These are phyloP conservation scores for Carcina quercana DNA, from an alignment of 2,888 invertebrate genomes.

Conservation along the genomic window DNA sequence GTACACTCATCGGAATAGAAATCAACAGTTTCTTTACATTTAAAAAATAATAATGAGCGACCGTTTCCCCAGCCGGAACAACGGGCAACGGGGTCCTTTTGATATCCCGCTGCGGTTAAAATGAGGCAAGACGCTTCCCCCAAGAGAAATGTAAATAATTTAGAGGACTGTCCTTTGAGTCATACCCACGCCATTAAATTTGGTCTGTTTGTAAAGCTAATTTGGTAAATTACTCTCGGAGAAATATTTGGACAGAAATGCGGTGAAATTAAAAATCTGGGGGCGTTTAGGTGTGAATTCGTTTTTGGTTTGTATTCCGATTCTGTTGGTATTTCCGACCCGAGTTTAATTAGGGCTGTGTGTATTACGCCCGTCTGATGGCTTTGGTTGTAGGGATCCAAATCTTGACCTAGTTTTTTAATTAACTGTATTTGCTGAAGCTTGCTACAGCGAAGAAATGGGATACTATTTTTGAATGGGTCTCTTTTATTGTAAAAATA, in stretches of 20 bases:
- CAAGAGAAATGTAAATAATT: slow-evolving; percentile 56
- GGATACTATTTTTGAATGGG: too few relatives aligned
- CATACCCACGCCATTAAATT: slow-evolving; percentile 48
- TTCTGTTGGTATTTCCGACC: too few relatives aligned
- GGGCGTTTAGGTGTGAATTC: slow-evolving; percentile 21
- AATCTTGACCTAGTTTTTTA: too few relatives aligned
- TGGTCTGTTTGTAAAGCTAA: slow-evolving; percentile 53
- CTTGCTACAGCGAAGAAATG: too few relatives aligned
- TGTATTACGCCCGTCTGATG: too few relatives aligned
- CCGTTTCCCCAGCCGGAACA: slow-evolving; percentile 5
- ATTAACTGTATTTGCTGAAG: too few relatives aligned
- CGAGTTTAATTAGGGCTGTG: too few relatives aligned
- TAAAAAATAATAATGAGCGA: slow-evolving; percentile 8
- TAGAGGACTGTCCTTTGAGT: slow-evolving; percentile 41
- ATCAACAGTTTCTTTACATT: slow-evolving; percentile 18
- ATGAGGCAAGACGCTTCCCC: slow-evolving; percentile 34
- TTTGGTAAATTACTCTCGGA: slow-evolving; percentile 50
- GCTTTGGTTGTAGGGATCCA: too few relatives aligned
- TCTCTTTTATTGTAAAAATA: too few relatives aligned
- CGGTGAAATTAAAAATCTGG: slow-evolving; percentile 34
- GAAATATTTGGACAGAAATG: slow-evolving; percentile 35
- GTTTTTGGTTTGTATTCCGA: slow-evolving; percentile 7
- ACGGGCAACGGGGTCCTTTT: slow-evolving; percentile 22
- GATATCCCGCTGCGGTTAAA: slow-evolving; percentile 28
- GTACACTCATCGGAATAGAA: slow-evolving; percentile 24